phyloP scores from a whole-genome alignment of 2,113 vertebrate species.

The Ictidomys tridecemlineatus region DNA sequence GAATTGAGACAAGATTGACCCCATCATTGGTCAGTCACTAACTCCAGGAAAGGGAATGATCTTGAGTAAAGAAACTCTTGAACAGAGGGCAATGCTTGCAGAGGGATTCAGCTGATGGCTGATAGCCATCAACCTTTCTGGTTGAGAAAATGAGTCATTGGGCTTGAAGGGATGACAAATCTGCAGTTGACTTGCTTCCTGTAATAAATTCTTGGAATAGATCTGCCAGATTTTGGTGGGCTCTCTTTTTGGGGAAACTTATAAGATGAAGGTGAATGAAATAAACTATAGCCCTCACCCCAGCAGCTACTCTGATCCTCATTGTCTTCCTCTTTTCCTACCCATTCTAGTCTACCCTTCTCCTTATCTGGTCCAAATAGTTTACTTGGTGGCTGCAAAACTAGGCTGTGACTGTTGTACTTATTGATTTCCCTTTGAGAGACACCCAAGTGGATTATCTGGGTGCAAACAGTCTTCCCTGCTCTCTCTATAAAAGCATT shows the following conservation, averaged over 20 bases:
- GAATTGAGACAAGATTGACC: neutral
- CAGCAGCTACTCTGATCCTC: neutral
- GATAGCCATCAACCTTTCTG: neutral
- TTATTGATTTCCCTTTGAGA: neutral
- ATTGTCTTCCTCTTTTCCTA: neutral
- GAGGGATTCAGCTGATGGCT: neutral
- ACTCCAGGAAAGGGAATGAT: neutral
- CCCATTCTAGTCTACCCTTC: neutral
- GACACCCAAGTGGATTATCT: neutral
- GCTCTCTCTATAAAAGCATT: neutral
- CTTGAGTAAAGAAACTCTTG: neutral
- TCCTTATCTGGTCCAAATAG: neutral
- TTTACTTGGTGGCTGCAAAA: neutral
- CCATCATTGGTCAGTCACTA: neutral
- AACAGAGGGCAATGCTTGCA: neutral
- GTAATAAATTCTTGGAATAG: neutral
- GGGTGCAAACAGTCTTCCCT: neutral
- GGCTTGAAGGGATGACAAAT: neutral
- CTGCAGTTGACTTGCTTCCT: neutral
- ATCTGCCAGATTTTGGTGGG: neutral
- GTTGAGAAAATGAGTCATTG: neutral
- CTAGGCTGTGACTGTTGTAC: neutral
- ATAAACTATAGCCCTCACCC: neutral
- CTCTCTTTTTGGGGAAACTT: conserved; percentile 5
- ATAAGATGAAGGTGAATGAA: neutral